phyloP scores from a whole-genome alignment of 1,140 invertebrate species.

The Pemphigus obesinymphae region DNA sequence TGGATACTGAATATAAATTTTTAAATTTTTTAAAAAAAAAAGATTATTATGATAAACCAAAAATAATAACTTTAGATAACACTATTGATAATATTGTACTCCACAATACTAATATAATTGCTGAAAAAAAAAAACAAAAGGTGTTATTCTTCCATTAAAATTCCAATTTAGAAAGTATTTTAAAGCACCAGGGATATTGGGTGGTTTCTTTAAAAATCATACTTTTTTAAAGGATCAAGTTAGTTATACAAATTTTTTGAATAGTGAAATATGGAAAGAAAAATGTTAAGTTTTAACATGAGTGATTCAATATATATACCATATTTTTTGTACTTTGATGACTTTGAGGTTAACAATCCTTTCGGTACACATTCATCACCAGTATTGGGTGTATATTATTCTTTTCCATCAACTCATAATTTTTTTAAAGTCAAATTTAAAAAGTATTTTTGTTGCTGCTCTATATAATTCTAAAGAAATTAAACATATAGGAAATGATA shows the following conservation, averaged over 20 bases:
- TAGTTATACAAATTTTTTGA: not conserved
- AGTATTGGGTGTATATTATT: not conserved
- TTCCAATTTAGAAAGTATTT: constrained; percentile 10
- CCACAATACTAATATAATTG: not conserved
- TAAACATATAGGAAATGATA: not conserved
- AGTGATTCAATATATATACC: not conserved
- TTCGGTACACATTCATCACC: not conserved
- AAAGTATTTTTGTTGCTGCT: not conserved
- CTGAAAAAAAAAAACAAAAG: not conserved
- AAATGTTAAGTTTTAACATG: not conserved
- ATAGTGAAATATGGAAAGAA: not conserved
- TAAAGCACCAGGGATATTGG: not conserved
- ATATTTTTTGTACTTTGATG: not conserved
- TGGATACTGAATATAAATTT: not conserved
- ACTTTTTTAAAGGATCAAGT: not conserved
- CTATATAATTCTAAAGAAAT: not conserved
- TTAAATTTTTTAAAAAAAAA: not conserved
- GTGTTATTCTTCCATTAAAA: not conserved
- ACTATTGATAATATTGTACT: not conserved
- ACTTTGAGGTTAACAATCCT: not conserved
- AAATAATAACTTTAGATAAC: not conserved
- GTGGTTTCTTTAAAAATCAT: not conserved
- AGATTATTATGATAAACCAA: not conserved
- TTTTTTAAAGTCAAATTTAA: not conserved
- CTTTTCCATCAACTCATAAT: not conserved